These are phyloP conservation scores for Phalacrocorax aristotelis DNA, from an alignment of 2,113 vertebrate species.

Conservation along the genomic window DNA sequence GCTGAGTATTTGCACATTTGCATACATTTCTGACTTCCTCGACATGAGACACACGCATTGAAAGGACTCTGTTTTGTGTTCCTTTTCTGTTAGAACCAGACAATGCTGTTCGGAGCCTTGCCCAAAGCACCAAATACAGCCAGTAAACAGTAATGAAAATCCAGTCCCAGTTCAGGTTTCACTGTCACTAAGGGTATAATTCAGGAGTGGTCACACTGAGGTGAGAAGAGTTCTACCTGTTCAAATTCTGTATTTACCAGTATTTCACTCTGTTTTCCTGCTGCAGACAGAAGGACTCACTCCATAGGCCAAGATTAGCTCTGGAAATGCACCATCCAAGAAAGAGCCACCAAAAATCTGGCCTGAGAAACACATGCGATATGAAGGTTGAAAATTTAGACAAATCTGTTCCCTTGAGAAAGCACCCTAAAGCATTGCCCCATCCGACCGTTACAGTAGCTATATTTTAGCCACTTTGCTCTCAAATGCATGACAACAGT, in stretches of 20 bases:
- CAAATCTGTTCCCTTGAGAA: background rate
- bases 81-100: background rate
- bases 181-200: background rate
- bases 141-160: background rate
- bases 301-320: background rate
- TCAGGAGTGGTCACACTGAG: accelerated
- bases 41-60: background rate
- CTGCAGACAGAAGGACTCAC: background rate
- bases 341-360: background rate
- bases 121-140: background rate
- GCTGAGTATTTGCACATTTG: background rate
- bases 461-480: background rate
- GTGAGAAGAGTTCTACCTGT: background rate
- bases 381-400: background rate
- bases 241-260: background rate
- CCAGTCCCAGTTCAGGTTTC: background rate
- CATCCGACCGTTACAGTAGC: background rate
- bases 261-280: background rate
- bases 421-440: background rate
- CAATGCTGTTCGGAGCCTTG: background rate
- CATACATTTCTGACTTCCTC: background rate
- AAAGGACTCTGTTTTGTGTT: background rate
- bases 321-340: background rate
- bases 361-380: background rate
- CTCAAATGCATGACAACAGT: background rate